Base-by-base conservation (phyloP, 2,797 vertebrate species). In the Argya squamiceps region DNA sequence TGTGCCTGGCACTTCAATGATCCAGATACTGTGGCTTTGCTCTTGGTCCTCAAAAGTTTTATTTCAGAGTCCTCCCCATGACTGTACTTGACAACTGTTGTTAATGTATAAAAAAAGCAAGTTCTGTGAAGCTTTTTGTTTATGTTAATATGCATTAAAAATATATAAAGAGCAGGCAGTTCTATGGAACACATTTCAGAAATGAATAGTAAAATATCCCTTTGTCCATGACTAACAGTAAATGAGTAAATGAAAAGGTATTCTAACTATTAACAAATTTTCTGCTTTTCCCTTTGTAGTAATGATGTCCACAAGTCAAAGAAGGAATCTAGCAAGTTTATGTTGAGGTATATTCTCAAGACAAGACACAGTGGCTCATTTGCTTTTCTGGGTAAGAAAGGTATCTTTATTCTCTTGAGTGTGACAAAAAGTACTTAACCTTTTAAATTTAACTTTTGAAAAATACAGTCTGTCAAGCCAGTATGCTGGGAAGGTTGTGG, bases 311-410 rank as follows among this genome's bases (percentile, higher is more conserved):
- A 14, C 46, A 78, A 76, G 60, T 94, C 78, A 18, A 73, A 88
- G 73, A 53, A 92, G 74, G 63, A 79, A 77, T 87, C 70, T 67
- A 15, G 63, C 64, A 84, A 87, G 77, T 89, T 95, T 74, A 59
- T 49, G 60, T 63, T 97, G 96, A 95, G 70, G 49, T 84, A 11
- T 91, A 77, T 27, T 90, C 85, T 71, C 43, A 84, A 95, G 95
- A 84, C 83, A 84, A 93, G 83, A 84, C 44, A 79, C 85, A 84
- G 88, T 62, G 80, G 88, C 60, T 93, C 30, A 0, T 73, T 49
- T 79, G 59, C 46, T 94, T 95, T 80, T 79, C 68, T 91, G 93
- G 96, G 93, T 97, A 96, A 95, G 95, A 90, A 90, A 30, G 46
- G 22, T 90, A 43, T 73, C 36, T 80, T 3, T 92, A 46, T 87